Evolutionary conservation across 2,797 vertebrate species (phyloP), one percentile per base, ranked within the genome.

Genomic region (Anabacerthia variegaticeps): DNA sequence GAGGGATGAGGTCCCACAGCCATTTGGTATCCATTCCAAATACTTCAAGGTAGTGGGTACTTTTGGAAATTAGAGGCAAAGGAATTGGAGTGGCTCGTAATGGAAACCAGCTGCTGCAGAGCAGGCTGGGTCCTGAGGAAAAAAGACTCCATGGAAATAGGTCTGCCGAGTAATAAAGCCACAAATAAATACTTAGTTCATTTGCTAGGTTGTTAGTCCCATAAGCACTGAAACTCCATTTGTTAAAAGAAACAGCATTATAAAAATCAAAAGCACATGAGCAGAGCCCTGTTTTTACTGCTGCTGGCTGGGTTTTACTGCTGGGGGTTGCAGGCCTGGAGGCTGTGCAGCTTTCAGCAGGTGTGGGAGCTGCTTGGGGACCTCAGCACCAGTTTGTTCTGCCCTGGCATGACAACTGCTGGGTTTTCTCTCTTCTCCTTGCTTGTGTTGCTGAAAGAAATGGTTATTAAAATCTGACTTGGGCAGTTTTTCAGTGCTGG

Each of bases 131-230:
- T 85, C 69, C 82, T 52, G 4, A 58, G 85, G 54, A 96, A 51
- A 75, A 91, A 32, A 0, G 1, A 30, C 69, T 89, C 88, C 10
- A 5, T 78, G 73, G 80, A 71, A 88, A 78, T 74, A 26, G 73
- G 59, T 84, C 89, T 92, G 87, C 76, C 1, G n/a, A 94, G 85
- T 89, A 89, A 90, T 94, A 92, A 91, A 95, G 85, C 82, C 82
- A 80, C 89, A 91, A 93, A 94, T 89, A 95, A 95, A 92, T 96
- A 75, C 79, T 92, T 89, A 66, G 78, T 88, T 95, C 87, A 83
- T 94, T 96, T 94, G 52, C 79, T 92, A 55, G 65, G 23, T 66
- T 88, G 82, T 93, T 93, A 87, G 86, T 92, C 76, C 48, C 76
- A 66, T 80, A 91, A 96, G 95, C 66, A 76, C 58, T 95, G 90